Percentiles rank a stretch among this genome's conserved stretches.
Evolutionary conservation across 2,113 vertebrate genomes (phyloP).

Genomic region (Cyprinodon tularosa): DNA sequence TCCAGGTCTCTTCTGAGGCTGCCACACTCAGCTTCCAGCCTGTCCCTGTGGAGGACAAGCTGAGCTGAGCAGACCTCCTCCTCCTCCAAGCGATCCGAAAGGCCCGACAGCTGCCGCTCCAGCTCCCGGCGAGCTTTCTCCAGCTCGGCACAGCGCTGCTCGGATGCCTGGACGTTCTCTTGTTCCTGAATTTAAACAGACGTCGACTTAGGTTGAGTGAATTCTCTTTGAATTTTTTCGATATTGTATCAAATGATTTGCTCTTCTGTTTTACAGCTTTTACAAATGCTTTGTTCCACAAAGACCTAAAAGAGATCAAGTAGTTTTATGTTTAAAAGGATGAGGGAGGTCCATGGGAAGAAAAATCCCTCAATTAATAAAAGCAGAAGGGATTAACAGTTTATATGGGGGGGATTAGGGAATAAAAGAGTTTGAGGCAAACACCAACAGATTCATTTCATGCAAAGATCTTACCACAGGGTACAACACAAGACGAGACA

Average conservation of each 20-base stretch:
- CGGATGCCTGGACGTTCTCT: slow-evolving; percentile 70
- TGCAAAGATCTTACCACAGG: slow-evolving; percentile 46
- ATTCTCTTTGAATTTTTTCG: neutral
- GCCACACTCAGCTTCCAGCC: slow-evolving; percentile 76
- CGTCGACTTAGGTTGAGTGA: neutral
- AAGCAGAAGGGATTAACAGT: neutral
- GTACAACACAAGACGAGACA: slow-evolving; percentile 26
- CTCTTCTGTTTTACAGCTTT: neutral
- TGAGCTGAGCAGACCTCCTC: slow-evolving; percentile 72
- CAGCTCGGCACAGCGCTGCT: slow-evolving; percentile 75
- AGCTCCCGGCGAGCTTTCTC: slow-evolving; percentile 71
- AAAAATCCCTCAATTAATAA: neutral
- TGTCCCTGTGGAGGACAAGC: slow-evolving; percentile 67
- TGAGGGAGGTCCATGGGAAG: neutral
- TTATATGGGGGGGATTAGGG: slow-evolving; percentile 6
- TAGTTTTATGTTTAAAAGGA: neutral
- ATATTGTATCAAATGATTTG: neutral
- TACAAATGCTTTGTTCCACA: neutral
- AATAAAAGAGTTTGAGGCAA: slow-evolving; percentile 14
- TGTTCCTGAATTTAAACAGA: slow-evolving; percentile 66
- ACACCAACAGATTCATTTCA: neutral
- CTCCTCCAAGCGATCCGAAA: slow-evolving; percentile 75
- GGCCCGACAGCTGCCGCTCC: slow-evolving; percentile 72
- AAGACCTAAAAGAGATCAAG: neutral
- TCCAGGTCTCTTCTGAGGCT: slow-evolving; percentile 75